phyloP scores from a whole-genome alignment of 2,888 invertebrate genomes.

The Theretra japonica region DNA sequence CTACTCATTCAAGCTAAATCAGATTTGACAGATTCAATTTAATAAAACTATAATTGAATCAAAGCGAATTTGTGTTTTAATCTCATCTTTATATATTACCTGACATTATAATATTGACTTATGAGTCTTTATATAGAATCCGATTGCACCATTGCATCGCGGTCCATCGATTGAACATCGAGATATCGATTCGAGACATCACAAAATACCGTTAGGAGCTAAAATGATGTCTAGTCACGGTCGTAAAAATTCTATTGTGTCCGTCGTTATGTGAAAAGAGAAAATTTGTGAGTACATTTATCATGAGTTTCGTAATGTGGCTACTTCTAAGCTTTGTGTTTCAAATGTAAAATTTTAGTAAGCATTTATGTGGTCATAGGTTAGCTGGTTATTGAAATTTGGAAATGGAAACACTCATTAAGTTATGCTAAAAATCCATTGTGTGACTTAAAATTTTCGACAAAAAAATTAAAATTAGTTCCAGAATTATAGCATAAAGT shows the following conservation, averaged over 20 bases:
- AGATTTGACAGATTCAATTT: neutral
- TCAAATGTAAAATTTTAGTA: neutral
- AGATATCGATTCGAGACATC: neutral
- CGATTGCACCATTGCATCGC: conserved; percentile 1
- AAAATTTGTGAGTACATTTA: neutral
- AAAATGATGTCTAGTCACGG: conserved; percentile 18
- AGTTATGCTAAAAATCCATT: no score
- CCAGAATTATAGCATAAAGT: no score
- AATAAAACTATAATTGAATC: neutral
- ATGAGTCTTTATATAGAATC: conserved; percentile 11
- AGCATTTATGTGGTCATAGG: neutral
- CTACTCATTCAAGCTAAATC: neutral
- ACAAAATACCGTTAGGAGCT: neutral
- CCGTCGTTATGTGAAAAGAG: neutral
- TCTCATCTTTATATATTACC: neutral
- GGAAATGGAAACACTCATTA: no score
- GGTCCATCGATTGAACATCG: conserved; percentile 5
- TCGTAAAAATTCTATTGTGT: conserved; percentile 23
- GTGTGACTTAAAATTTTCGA: no score
- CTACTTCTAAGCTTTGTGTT: neutral
- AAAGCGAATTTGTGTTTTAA: neutral
- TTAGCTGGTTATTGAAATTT: no score
- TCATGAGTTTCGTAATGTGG: conserved; percentile 1
- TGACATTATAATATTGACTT: conserved; percentile 1
- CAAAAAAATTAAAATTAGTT: no score